Conservation (phyloP, 2,888 invertebrate species). For the Hypselothyrea guttata region DNA sequence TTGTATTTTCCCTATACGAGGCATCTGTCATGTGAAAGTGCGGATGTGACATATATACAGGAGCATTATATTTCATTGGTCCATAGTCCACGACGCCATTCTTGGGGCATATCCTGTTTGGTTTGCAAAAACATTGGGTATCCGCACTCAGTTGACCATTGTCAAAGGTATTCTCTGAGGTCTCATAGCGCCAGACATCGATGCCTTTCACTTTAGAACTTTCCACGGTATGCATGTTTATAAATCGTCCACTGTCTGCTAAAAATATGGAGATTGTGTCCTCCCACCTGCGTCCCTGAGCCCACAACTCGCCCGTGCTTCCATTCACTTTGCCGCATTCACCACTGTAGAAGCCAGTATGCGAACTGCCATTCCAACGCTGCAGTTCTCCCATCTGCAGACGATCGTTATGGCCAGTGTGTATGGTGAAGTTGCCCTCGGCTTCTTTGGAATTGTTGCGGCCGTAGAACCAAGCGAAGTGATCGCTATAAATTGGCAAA, state of each 20-base stretch:
- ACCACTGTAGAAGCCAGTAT: slow-evolving; percentile 84
- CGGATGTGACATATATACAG: slow-evolving; percentile 90
- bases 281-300: slow-evolving; percentile 83
- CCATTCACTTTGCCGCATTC: slow-evolving; percentile 88
- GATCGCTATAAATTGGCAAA: slow-evolving; percentile 85
- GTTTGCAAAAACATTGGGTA: slow-evolving; percentile 87
- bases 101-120: slow-evolving; percentile 80
- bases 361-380: slow-evolving; percentile 86
- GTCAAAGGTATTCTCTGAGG: slow-evolving; percentile 87
- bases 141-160: slow-evolving; percentile 85
- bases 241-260: slow-evolving; percentile 89
- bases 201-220: slow-evolving; percentile 64
- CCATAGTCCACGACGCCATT: slow-evolving; percentile 88
- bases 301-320: slow-evolving; percentile 91
- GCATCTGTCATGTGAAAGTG: slow-evolving; percentile 90
- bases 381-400: slow-evolving; percentile 86
- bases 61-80: slow-evolving; percentile 88
- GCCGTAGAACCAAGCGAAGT: slow-evolving; percentile 92
- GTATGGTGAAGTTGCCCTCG: slow-evolving; percentile 90
- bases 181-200: slow-evolving; percentile 81
- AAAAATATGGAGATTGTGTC: slow-evolving; percentile 87
- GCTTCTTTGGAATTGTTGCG: slow-evolving; percentile 88
- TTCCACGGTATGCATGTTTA: slow-evolving; percentile 73
- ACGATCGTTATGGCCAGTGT: slow-evolving; percentile 87
- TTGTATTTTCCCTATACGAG: slow-evolving; percentile 85